Conservation (phyloP, 2,888 invertebrate genomes). For the Conus canariensis region DNA sequence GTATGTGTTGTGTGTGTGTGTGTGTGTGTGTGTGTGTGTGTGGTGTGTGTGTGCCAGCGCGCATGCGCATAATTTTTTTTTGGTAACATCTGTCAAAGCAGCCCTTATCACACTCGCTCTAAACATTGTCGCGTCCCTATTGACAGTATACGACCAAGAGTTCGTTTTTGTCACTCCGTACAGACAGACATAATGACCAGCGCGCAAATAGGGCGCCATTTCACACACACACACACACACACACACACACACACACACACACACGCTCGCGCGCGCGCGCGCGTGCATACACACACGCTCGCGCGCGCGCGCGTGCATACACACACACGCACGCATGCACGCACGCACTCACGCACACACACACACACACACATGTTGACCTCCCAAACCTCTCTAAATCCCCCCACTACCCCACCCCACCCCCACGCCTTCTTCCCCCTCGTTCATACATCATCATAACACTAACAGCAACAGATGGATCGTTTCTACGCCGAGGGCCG, state of each 20-base stretch:
- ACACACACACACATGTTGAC: not conserved
- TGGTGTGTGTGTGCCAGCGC: not conserved
- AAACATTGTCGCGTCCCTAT: too few species aligned
- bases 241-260: not conserved
- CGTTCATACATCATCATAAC: too few species aligned
- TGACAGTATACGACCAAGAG: too few species aligned
- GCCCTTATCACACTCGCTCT: too few species aligned
- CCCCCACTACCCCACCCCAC: not conserved
- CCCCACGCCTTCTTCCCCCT: not conserved
- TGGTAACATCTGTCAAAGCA: not conserved
- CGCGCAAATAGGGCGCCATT: too few species aligned
- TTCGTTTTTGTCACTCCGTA: too few species aligned
- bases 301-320: not conserved
- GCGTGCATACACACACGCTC: not conserved
- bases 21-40: conserved; percentile 9
- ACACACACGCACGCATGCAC: not conserved
- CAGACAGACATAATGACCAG: too few species aligned
- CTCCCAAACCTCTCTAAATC: not conserved
- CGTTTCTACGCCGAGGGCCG: too few species aligned
- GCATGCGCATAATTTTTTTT: not conserved
- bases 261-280: too few species aligned
- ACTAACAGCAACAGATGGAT: too few species aligned
- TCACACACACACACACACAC: not conserved
- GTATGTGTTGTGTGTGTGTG: not conserved
- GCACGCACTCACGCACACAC: too few species aligned